Base-by-base conservation (phyloP, 1,140 invertebrate genomes). In the Procambarus clarkii region DNA sequence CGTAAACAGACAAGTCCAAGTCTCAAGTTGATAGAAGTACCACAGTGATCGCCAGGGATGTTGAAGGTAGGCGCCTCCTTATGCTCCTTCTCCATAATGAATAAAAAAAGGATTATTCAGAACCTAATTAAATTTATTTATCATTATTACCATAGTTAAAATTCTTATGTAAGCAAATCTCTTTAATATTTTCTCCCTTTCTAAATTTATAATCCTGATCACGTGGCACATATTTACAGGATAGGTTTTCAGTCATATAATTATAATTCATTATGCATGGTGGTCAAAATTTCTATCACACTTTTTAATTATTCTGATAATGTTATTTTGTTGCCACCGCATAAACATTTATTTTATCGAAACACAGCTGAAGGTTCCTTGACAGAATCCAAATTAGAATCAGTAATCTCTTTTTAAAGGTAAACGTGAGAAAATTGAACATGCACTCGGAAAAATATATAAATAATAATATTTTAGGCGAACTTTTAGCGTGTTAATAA, bases 41-140 rank as follows among this genome's bases (percentile, higher is more conserved):
- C 95, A 98, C 97, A 94, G 97, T 98, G 94, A 98, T 98, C 95
- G 97, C 97, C 94, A 98, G 98, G 97, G 97, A 98, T 94, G 97
- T 97, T 93, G 97, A 97, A 97, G 97, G 97, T 96, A 97, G 97
- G 94, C 93, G 74, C 88, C 80, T 85, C 74, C 76, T 84, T 85
- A 83, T 83, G 79, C 88, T 78, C 88, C 88, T 64, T 85, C 81
- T 85, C 88, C 86, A 81, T 84, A 58, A 85, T 91, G 71, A 84
- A 64, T 90, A 71, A 85, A 85, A n/a, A 74, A 77, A 78, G 60
- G 58, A n/a, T 83, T 34, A 77, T 79, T 88, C 74, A 91, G 74
- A 78, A 54, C 78, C 58, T 85, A 74, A 34, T 91, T 18, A 78
- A 78, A 44, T 76, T 58, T 79, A 69, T 34, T 44, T 91, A 48